Base-by-base conservation (phyloP, 2,888 invertebrate genomes). In the Polydesmus complanatus region DNA sequence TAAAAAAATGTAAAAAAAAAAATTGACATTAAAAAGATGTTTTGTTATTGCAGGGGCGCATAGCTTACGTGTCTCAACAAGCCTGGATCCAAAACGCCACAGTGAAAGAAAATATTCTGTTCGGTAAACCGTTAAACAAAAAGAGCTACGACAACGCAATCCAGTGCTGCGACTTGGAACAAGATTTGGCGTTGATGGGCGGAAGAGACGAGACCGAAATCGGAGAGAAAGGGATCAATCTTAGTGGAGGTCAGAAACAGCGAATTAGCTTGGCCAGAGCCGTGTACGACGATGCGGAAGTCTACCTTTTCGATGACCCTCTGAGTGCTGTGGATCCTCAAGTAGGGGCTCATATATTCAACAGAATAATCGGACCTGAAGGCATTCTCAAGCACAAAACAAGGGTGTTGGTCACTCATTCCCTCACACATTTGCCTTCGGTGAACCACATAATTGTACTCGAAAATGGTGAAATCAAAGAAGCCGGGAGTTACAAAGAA, bases 21-120 rank as follows among this genome's bases (percentile, higher is more conserved):
- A n/a, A n/a, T n/a, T 37, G 14, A 37, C 37, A 37, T 37, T 37
- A 11, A 23, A 11, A 23, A 51, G 11, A n/a, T 51, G 5, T 51
- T n/a, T n/a, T 47, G 37, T 19, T 22, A 37, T 55, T 66, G 23
- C 68, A 79, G 75, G 81, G 83, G n/a, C 71, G 75, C 1, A 72
- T 81, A n/a, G 92, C 92, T 0, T 94, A 92, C 73, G 92, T 93
- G 1, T 83, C 94, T 0, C 94, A 94, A 70, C 92, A 93, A 75
- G 93, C 96, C 0, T 97, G 97, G 97, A 96, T 97, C 61, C 96
- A 96, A 75, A 97, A 97, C 76, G 88, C 89, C 2, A 92, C 94
- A 0, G 75, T 97, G 25, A 83, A 85, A 69, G 88, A 95, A 70
- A 97, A 97, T 74, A 90, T 98, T 65, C 71, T 93, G 26, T 97